phyloP scores from a whole-genome alignment of 2,797 vertebrate genomes.

The Protonibea diacanthus region DNA sequence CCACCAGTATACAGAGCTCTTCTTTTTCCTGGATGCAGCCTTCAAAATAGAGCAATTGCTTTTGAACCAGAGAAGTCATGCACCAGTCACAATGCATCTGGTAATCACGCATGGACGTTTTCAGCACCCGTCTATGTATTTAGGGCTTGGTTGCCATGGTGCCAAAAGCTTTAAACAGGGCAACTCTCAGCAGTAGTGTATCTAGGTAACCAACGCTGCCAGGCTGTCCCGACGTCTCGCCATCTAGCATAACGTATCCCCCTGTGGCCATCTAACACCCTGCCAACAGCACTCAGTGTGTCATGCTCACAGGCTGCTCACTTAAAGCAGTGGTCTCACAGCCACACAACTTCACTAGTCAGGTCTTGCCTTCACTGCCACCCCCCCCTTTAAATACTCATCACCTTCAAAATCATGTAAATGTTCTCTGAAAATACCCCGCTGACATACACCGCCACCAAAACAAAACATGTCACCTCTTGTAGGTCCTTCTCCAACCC shows the following conservation, averaged over 20 bases:
- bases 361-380: conserved; percentile 31
- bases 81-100: conserved; percentile 42
- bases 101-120: conserved; percentile 39
- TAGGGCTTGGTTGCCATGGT: conserved; percentile 57
- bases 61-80: conserved; percentile 26
- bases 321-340: conserved; percentile 69
- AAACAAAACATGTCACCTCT: conserved; percentile 47
- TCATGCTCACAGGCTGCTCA: conserved; percentile 68
- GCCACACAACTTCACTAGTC: conserved; percentile 51
- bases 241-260: conserved; percentile 31
- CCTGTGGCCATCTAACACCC: conserved; percentile 61
- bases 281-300: conserved; percentile 71
- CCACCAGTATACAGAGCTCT: not conserved
- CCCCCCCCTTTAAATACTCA: conserved; percentile 20
- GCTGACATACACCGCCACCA: conserved; percentile 25
- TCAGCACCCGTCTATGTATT: conserved; percentile 37
- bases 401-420: conserved; percentile 43
- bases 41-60: conserved; percentile 15
- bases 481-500: conserved; percentile 48
- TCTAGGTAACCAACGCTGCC: conserved; percentile 54
- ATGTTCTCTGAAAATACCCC: conserved; percentile 33
- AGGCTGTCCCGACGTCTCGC: conserved; percentile 53
- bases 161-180: conserved; percentile 50
- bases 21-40: conserved; percentile 11
- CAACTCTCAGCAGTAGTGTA: conserved; percentile 49